Evolutionary conservation across 2,113 vertebrate genomes (phyloP).

Genomic region (Carassius gibelio): DNA sequence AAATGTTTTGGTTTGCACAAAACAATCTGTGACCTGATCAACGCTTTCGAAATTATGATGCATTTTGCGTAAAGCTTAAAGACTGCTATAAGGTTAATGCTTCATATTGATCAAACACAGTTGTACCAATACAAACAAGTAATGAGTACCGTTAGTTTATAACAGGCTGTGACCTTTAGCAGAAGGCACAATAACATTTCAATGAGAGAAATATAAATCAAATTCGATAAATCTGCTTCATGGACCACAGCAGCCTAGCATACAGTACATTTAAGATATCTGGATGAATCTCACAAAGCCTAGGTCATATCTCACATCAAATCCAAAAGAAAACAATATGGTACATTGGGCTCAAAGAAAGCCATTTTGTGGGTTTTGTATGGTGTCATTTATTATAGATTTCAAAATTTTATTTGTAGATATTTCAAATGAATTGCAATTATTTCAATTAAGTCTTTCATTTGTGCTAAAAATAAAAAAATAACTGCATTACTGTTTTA

Average conservation of each 20-base stretch:
- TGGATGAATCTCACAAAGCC: neutral
- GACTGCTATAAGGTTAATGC: conserved; percentile 60
- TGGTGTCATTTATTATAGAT: neutral
- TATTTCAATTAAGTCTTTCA: neutral
- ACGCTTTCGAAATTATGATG: conserved; percentile 32
- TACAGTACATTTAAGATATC: neutral
- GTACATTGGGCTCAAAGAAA: too few relatives aligned
- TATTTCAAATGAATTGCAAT: neutral
- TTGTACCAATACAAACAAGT: conserved; percentile 43
- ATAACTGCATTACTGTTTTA: neutral
- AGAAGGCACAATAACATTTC: conserved; percentile 72
- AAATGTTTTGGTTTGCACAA: conserved; percentile 17
- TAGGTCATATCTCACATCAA: neutral
- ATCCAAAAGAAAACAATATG: too few relatives aligned
- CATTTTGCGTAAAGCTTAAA: conserved; percentile 62
- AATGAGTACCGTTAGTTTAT: conserved; percentile 49
- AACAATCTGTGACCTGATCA: conserved; percentile 13
- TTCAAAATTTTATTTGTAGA: neutral
- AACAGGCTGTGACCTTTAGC: conserved; percentile 67
- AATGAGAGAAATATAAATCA: conserved; percentile 62
- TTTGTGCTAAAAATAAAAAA: neutral
- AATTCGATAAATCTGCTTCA: conserved; percentile 53
- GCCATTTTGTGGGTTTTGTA: neutral
- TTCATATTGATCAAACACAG: conserved; percentile 57
- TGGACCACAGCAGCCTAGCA: conserved; percentile 51